A percentile compares a stretch with the other conserved stretches of the same genome.
Evolutionary conservation across 2,113 vertebrate genomes (phyloP).

Genomic region (Platycercus adscitus): DNA sequence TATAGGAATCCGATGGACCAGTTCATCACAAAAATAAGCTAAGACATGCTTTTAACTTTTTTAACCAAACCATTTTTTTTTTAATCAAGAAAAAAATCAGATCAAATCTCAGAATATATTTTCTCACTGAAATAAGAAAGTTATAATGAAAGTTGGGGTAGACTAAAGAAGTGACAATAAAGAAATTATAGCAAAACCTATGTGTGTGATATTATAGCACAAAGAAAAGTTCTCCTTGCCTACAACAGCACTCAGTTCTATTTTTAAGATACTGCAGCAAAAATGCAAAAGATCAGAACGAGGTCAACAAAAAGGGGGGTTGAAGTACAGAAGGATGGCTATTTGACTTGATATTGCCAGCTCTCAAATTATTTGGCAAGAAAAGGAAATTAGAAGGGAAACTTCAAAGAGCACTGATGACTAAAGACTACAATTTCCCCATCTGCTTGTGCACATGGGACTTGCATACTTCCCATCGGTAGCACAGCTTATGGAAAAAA

Average conservation of each 20-base stretch:
- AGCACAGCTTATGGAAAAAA: background rate
- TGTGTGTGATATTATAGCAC: background rate
- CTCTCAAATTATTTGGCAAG: conserved; percentile 57
- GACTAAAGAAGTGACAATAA: background rate
- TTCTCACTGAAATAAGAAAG: background rate
- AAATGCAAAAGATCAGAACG: background rate
- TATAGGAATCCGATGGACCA: background rate
- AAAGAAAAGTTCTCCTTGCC: background rate
- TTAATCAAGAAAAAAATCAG: background rate
- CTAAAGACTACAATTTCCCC: conserved; percentile 11
- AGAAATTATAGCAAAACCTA: background rate
- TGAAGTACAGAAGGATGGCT: background rate
- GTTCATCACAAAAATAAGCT: background rate
- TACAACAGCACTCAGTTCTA: background rate
- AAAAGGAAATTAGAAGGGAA: conserved; percentile 51
- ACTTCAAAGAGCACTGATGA: conserved; percentile 65
- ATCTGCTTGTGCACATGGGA: conserved; percentile 35
- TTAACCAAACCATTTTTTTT: background rate
- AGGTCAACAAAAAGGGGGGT: conserved; percentile 12
- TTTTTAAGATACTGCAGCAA: background rate
- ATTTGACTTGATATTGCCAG: conserved; percentile 23
- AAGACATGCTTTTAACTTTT: background rate
- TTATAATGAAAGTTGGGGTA: background rate
- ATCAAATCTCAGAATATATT: background rate
- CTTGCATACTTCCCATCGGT: background rate